Percentiles rank a stretch among this genome's conserved stretches.
Conservation (phyloP, 2,888 invertebrate genomes). For the Idaea aversata region DNA sequence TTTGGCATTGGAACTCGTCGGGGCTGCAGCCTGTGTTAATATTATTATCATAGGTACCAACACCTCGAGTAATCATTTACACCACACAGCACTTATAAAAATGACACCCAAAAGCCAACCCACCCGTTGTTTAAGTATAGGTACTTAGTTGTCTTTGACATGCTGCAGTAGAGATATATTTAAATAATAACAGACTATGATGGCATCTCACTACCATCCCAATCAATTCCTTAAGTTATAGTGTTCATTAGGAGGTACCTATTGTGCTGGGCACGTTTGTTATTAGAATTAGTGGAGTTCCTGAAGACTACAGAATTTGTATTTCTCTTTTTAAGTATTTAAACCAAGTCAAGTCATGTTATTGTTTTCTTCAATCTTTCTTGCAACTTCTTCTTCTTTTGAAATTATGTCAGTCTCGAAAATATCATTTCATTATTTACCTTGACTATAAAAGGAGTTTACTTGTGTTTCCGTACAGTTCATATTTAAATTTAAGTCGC, state of each 20-base stretch:
- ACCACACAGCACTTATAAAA: not conserved
- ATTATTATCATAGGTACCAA: conserved; percentile 5
- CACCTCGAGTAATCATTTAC: not conserved
- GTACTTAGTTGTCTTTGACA: not conserved
- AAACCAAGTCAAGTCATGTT: too few species aligned
- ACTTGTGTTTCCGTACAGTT: too few species aligned
- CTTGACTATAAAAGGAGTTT: too few species aligned
- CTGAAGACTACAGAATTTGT: not conserved
- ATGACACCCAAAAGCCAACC: not conserved
- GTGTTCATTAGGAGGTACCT: not conserved
- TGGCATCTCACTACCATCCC: not conserved
- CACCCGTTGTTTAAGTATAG: not conserved
- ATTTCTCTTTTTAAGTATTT: too few species aligned
- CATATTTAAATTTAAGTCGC: too few species aligned
- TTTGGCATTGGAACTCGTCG: conserved; percentile 81
- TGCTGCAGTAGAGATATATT: not conserved
- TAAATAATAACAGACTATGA: too few species aligned
- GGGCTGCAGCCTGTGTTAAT: conserved; percentile 48
- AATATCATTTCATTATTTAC: too few species aligned
- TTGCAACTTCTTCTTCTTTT: too few species aligned
- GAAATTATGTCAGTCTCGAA: too few species aligned
- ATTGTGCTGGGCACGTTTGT: not conserved
- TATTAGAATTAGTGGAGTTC: not conserved
- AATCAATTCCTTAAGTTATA: not conserved
- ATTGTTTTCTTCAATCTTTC: too few species aligned